Base-by-base conservation (phyloP, 2,113 vertebrate genomes). In the Pelmatolapia mariae region DNA sequence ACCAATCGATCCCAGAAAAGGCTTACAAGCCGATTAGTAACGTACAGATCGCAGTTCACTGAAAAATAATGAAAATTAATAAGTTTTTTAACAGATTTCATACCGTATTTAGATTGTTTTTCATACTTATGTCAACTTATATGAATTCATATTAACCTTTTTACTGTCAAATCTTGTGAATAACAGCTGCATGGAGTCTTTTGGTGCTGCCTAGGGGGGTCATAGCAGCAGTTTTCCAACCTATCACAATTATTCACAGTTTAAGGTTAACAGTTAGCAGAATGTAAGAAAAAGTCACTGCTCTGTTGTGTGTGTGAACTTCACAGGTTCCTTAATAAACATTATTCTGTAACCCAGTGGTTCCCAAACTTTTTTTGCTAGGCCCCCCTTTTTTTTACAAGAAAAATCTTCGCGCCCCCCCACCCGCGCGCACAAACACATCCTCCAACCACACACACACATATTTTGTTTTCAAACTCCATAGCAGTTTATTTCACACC, bases 31-130 rank as follows among this genome's bases (percentile, higher is more conserved):
- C 2, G 16, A 61, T 63, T 63, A 63, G 59, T 19, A 63, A 63
- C 2, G 0, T 2, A 63, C 59, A 33, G 1, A 19, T 1, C 0
- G 1, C 59, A 63, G 1, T 61, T 59, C 57, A 31, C 57, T 59
- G 5, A 59, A 59, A 59, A 59, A 59, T 59, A 59, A 59, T 61
- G 5, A 61, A 31, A 4, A 31, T 31, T 31, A 61, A 61, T 31
- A 61, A 31, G 15, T 31, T 31, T 31, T 61, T 61, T 61, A 18
- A 61, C 57, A 31, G 15, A 31, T 61, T 31, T 61, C 29, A 31
- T 61, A 18, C 2, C 1, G 0, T 33, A 61, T 33, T 19, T 61
- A 61, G 29, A 61, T 59, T 59, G 5, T 59, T 59, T 61, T 33
- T 19, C 57, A 61, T 61, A 29, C 5, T 33, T 61, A 61, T 33